phyloP scores from a whole-genome alignment of 2,113 vertebrate genomes.

The Tetrao urogallus region DNA sequence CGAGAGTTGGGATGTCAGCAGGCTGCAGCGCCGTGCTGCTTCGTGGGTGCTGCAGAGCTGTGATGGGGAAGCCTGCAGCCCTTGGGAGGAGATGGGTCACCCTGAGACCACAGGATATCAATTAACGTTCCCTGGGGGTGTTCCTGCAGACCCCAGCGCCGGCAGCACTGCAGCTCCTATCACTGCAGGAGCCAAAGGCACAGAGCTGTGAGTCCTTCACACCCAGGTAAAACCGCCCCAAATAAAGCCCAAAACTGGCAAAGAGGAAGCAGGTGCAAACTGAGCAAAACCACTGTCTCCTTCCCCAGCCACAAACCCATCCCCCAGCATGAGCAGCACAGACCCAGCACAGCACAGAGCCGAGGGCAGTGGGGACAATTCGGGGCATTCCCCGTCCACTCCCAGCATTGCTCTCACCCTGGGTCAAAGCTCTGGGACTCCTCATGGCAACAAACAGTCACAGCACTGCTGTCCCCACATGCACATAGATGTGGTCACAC shows the following conservation, averaged over 20 bases:
- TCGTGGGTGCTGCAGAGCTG: not conserved
- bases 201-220: not conserved
- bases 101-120: not conserved
- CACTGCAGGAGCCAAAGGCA: not conserved
- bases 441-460: not conserved
- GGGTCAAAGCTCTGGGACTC: not conserved
- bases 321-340: not conserved
- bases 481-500: rapidly evolving
- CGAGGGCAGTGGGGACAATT: not conserved
- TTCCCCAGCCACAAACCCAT: not conserved
- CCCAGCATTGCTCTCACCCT: not conserved
- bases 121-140: not conserved
- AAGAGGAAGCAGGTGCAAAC: not conserved
- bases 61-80: not conserved
- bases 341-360: rapidly evolving
- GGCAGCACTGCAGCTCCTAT: not conserved
- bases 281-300: not conserved
- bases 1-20: rapidly evolving
- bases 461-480: not conserved
- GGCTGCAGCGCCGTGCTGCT: not conserved
- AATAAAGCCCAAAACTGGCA: rapidly evolving
- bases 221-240: not conserved
- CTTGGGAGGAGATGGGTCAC: not conserved
- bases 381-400: rapidly evolving
- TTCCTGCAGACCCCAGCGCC: not conserved